Conservation (phyloP, 2,113 vertebrate species). For the Maccullochella peelii region DNA sequence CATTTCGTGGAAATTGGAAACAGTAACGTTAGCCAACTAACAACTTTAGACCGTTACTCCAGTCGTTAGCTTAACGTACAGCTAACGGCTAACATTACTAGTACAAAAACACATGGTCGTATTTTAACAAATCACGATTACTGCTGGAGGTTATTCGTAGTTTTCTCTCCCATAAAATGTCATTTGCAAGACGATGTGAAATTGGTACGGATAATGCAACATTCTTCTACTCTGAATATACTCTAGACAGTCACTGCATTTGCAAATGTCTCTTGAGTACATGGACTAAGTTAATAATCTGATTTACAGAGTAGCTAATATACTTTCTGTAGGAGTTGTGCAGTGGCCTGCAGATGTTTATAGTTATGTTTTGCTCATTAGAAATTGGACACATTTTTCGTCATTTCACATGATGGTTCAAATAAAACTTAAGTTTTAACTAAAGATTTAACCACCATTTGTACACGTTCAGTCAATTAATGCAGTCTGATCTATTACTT, state of each 20-base stretch:
- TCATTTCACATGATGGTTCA: not conserved
- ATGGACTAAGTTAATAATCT: not conserved
- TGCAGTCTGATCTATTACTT: not conserved
- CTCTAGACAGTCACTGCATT: not conserved
- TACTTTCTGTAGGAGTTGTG: too few relatives aligned
- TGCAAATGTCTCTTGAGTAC: not conserved
- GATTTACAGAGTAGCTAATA: not conserved
- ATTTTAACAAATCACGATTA: not conserved
- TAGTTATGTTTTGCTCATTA: not conserved
- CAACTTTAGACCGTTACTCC: not conserved
- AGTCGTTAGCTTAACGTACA: not conserved
- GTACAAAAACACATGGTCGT: not conserved
- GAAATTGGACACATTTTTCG: not conserved
- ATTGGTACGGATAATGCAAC: not conserved
- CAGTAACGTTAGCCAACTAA: not conserved
- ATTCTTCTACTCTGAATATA: not conserved
- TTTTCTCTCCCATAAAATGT: not conserved
- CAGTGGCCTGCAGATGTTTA: not conserved
- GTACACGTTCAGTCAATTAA: too few relatives aligned
- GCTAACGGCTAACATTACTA: not conserved
- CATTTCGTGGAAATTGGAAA: not conserved
- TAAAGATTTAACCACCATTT: too few relatives aligned
- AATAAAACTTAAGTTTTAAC: not conserved
- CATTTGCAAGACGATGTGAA: fast-evolving
- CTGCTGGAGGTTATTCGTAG: not conserved